Evolutionary conservation across 2,888 invertebrate genomes (phyloP).

Genomic region (Chrysolina americana): DNA sequence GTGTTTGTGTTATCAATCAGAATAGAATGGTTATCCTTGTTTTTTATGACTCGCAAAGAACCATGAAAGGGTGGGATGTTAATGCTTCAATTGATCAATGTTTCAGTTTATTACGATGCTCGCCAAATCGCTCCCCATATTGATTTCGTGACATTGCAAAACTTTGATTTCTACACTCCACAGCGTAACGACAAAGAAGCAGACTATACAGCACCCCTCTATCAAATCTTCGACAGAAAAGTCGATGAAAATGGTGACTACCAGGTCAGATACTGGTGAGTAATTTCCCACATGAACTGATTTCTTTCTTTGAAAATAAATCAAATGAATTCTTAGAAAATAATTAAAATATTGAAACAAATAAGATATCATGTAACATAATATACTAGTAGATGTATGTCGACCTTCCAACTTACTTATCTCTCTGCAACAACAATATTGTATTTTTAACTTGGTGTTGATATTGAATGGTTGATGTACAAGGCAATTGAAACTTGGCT

Average conservation of each 20-base stretch:
- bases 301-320: neutral
- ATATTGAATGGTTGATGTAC: neutral
- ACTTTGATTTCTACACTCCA: slow-evolving; percentile 85
- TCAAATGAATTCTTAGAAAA: neutral
- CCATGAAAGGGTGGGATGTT: no score
- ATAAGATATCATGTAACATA: neutral
- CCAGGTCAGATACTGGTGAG: slow-evolving; percentile 77
- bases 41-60: no score
- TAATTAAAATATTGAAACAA: neutral
- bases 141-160: slow-evolving; percentile 84
- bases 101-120: slow-evolving; percentile 83
- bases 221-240: slow-evolving; percentile 81
- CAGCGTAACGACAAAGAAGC: slow-evolving; percentile 84
- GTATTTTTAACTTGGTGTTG: neutral
- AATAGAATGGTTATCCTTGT: no score
- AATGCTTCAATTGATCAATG: no score
- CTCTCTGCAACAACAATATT: neutral
- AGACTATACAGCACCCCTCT: slow-evolving; percentile 83
- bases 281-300: slow-evolving; percentile 33
- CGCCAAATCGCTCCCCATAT: slow-evolving; percentile 82
- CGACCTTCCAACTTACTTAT: slow-evolving; percentile 8
- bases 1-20: no score
- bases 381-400: no score
- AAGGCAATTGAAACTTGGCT: no score
- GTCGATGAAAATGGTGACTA: slow-evolving; percentile 79